Percentiles rank a stretch among this genome's conserved stretches.
These are phyloP conservation scores for Phyllotis vaccarum DNA, from an alignment of 2,797 vertebrate species.

Conservation along the genomic window DNA sequence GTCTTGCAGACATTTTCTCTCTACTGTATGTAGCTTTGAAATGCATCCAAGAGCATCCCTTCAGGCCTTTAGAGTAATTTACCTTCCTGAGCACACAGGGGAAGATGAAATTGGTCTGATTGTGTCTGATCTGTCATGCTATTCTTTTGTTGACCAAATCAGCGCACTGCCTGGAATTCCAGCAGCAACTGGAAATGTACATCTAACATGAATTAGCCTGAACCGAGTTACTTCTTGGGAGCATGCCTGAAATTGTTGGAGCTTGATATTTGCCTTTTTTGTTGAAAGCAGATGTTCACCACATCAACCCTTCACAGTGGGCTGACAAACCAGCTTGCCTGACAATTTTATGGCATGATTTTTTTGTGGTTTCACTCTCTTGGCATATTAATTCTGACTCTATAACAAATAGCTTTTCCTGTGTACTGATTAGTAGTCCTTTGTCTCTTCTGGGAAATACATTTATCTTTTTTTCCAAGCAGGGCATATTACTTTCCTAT, in stretches of 20 bases:
- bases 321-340: constrained; percentile 50
- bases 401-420: constrained; percentile 37
- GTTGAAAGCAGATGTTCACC: constrained; percentile 76
- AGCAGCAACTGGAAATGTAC: constrained; percentile 60
- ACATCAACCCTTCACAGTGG: not conserved
- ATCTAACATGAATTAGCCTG: constrained; percentile 48
- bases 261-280: constrained; percentile 53
- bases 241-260: constrained; percentile 70
- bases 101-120: constrained; percentile 43
- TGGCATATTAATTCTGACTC: constrained; percentile 43
- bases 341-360: constrained; percentile 7
- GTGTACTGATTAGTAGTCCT: constrained; percentile 32
- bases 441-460: constrained; percentile 57
- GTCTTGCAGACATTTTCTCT: not conserved
- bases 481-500: constrained; percentile 11
- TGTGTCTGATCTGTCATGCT: constrained; percentile 46
- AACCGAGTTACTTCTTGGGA: constrained; percentile 67
- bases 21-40: not conserved
- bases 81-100: not conserved
- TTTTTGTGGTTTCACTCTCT: constrained; percentile 61
- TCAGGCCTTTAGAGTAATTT: not conserved
- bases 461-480: not conserved
- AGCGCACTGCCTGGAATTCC: constrained; percentile 47
- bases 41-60: constrained; percentile 23
- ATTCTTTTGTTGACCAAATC: constrained; percentile 43